A percentile compares a stretch with the other conserved stretches of the same genome.
phyloP scores from a whole-genome alignment of 2,888 invertebrate species.

The Corbicula japonica region DNA sequence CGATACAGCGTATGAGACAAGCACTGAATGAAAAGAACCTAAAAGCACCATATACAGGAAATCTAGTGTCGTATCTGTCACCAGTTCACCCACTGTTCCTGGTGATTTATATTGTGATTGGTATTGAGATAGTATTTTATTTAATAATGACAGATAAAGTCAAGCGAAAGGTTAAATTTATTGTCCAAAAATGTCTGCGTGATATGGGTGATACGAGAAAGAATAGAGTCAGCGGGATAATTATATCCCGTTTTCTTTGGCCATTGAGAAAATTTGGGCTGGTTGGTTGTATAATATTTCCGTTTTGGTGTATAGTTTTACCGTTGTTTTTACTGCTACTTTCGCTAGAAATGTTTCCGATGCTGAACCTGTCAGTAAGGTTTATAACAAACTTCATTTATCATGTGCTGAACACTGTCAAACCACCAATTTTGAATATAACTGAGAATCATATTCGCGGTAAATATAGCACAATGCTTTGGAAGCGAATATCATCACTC shows the following conservation, averaged over 20 bases:
- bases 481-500: slow-evolving; percentile 6
- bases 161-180: slow-evolving; percentile 40
- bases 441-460: background rate
- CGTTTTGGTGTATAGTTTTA: slow-evolving; percentile 13
- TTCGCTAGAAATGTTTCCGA: slow-evolving; percentile 24
- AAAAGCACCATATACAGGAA: slow-evolving; percentile 32
- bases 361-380: slow-evolving; percentile 38
- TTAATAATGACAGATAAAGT: slow-evolving; percentile 25
- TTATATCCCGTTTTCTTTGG: slow-evolving; percentile 21
- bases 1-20: background rate
- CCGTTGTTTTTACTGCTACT: slow-evolving; percentile 25
- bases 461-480: background rate
- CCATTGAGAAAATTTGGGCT: slow-evolving; percentile 40
- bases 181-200: slow-evolving; percentile 39
- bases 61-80: slow-evolving; percentile 39
- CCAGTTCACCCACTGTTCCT: slow-evolving; percentile 42
- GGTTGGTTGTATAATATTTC: slow-evolving; percentile 37
- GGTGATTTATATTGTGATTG: slow-evolving; percentile 31
- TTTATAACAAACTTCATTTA: slow-evolving; percentile 38
- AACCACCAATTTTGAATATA: slow-evolving; percentile 20
- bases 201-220: slow-evolving; percentile 29
- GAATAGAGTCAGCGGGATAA: slow-evolving; percentile 20
- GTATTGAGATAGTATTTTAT: slow-evolving; percentile 26
- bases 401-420: slow-evolving; percentile 29
- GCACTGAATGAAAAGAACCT: slow-evolving; percentile 22